Conservation (phyloP, 2,888 invertebrate genomes). For the Chrysolina oricalcia region DNA sequence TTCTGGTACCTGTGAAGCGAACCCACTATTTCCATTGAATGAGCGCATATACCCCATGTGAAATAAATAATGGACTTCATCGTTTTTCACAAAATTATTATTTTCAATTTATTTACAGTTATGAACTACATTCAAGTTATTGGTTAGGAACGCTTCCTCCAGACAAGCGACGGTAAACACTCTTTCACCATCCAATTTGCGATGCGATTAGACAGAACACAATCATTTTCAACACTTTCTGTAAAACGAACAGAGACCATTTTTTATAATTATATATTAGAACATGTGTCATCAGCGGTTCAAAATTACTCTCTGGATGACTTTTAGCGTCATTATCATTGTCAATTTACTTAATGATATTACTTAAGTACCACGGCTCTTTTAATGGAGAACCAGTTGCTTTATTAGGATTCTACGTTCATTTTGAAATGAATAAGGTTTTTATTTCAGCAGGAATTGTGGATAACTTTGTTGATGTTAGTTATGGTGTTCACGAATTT, state of each 20-base stretch:
- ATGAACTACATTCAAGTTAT: neutral
- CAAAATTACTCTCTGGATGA: constrained; percentile 50
- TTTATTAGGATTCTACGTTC: constrained; percentile 45
- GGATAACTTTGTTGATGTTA: neutral
- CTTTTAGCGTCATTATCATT: constrained; percentile 53
- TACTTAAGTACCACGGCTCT: constrained; percentile 51
- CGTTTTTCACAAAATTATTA: constrained; percentile 26
- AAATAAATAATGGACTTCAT: neutral
- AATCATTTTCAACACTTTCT: constrained; percentile 41
- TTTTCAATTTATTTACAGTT: constrained; percentile 23
- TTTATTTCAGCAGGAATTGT: constrained; percentile 5
- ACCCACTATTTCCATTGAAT: constrained; percentile 14
- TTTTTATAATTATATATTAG: constrained; percentile 51
- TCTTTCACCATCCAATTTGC: constrained; percentile 48
- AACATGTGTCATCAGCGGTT: constrained; percentile 53
- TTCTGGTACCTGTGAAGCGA: constrained; percentile 40
- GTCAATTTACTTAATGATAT: constrained; percentile 56
- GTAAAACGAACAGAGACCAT: constrained; percentile 46
- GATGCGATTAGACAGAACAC: constrained; percentile 57
- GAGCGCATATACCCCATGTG: constrained; percentile 17
- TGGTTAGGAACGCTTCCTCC: constrained; percentile 30
- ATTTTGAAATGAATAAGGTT: constrained; percentile 40
- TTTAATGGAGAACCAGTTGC: constrained; percentile 51
- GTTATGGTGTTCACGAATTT: neutral
- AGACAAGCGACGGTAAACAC: constrained; percentile 55